Evolutionary conservation across 2,113 vertebrate genomes (phyloP), one percentile per base, ranked within the genome.

Genomic region (Chaetodon auriga): DNA sequence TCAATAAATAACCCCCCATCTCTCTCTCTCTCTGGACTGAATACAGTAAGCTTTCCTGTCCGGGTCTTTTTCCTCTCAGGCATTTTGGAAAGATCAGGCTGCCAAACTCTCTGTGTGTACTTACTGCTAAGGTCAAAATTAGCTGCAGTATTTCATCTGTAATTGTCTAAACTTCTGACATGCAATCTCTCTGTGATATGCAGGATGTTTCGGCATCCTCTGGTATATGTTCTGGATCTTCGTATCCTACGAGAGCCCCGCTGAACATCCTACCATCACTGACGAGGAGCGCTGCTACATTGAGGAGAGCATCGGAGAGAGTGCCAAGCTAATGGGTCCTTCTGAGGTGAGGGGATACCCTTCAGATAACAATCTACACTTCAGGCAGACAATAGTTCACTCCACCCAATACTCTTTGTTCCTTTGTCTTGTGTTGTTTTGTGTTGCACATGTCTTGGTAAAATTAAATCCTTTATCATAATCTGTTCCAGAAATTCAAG

Each of bases 211-310:
- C 87, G 98, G 98, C 68, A 96, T 99, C 66, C 86, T 99, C 73
- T 99, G 98, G 98, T 99, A 99, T 74, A 96, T 99, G 93, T 99
- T 99, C 95, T 99, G 98, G 98, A 94, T 99, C 92, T 87, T 99
- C 79, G 97, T 99, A 89, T 99, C 98, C 18, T 99, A 99, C 6
- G 98, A 99, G 93, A 99, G 98, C 86, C 98, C 98, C 12, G 98
- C 97, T 82, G 97, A 94, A 53, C 98, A 99, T 79, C 98, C 98
- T 16, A 97, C 97, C 6, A 99, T 99, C 91, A 95, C 96, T 23
- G 97, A 98, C 18, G 98, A 99, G 95, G 98, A 99, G 80, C 97
- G 98, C 83, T 96, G 95, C 92, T 99, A 99, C 93, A 99, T 99
- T 82, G 98, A 99, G 93, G 98, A 99, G 87, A 99, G 98, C 95